Conservation (phyloP, 2,888 invertebrate genomes). For the Nasonovia ribisnigri region DNA sequence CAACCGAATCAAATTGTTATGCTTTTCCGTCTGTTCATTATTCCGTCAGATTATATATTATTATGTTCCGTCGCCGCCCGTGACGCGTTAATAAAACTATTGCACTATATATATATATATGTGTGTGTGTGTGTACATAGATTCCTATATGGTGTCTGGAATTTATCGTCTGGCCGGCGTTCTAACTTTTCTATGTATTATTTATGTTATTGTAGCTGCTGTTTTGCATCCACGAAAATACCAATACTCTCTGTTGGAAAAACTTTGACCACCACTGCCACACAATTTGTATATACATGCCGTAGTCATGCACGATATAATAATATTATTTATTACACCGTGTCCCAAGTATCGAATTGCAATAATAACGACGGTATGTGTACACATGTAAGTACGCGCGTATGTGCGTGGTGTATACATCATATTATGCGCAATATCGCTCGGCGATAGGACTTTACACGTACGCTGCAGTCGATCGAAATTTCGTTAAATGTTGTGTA, state of each 20-base stretch:
- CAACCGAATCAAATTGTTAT: not conserved
- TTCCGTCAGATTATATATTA: not conserved
- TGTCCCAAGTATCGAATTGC: slow-evolving; percentile 24
- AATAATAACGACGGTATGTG: slow-evolving; percentile 30
- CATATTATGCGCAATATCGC: not conserved
- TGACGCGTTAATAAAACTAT: not conserved
- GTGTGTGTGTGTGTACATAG: not conserved
- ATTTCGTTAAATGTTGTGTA: not conserved
- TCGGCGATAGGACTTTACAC: not conserved
- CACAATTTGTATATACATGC: not conserved
- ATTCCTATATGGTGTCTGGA: not conserved
- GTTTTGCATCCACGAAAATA: not conserved
- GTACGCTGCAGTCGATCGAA: not conserved
- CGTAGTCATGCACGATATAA: not conserved
- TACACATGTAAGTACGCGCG: not conserved
- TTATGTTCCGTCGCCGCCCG: not conserved
- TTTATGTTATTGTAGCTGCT: not conserved
- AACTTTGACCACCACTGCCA: not conserved
- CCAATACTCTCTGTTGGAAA: not conserved
- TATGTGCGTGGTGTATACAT: not conserved
- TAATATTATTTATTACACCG: not conserved
- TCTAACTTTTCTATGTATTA: not conserved
- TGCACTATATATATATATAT: not conserved
- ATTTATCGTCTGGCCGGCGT: not conserved
- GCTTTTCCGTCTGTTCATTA: not conserved